Conservation (phyloP, 2,113 vertebrate species). For the Platichthys stellatus region DNA sequence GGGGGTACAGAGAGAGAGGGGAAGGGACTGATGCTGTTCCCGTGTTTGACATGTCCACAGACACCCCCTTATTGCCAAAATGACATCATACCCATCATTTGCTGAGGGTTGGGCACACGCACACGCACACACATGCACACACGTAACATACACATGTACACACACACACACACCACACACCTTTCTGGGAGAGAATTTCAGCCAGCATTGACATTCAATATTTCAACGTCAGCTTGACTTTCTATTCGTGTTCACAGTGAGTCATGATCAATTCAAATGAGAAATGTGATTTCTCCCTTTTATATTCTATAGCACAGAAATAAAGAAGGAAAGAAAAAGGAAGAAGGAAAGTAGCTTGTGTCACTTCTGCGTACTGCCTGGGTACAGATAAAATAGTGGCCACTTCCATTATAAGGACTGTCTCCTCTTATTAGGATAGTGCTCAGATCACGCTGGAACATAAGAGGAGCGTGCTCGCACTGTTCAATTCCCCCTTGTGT, state of each 20-base stretch:
- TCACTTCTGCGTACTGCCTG: conserved; percentile 13
- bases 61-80: conserved; percentile 27
- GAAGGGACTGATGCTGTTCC: background rate
- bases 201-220: conserved; percentile 29
- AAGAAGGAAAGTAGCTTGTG: background rate
- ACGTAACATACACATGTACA: no score
- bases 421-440: conserved; percentile 30
- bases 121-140: background rate
- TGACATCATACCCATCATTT: background rate
- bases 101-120: conserved; percentile 20
- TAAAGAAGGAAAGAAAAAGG: background rate
- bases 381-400: conserved; percentile 12
- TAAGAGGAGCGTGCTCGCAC: background rate
- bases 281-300: conserved; percentile 15
- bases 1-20: background rate
- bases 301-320: conserved; percentile 18
- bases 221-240: conserved; percentile 50
- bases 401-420: conserved; percentile 21
- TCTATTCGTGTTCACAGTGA: conserved; percentile 52
- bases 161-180: background rate
- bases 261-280: conserved; percentile 36
- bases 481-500: conserved; percentile 8
- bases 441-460: conserved; percentile 39
- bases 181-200: conserved; percentile 8
- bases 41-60: conserved; percentile 12